Percentiles rank a stretch among this genome's conserved stretches.
phyloP scores from a whole-genome alignment of 2,888 invertebrate genomes.

The Agrochola circellaris region DNA sequence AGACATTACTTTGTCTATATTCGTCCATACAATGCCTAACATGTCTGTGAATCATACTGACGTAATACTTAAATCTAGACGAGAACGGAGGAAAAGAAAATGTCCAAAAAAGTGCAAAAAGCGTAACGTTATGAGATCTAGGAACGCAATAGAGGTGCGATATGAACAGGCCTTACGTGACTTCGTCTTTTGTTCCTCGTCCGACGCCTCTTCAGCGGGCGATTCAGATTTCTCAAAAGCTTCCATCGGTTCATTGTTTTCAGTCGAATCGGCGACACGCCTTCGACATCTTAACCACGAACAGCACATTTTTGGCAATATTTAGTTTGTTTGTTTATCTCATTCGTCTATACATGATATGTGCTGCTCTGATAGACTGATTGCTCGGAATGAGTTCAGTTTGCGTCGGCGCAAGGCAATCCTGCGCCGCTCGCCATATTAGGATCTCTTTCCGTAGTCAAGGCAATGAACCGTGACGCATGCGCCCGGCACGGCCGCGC shows the following conservation, averaged over 20 bases:
- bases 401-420: slow-evolving; percentile 88
- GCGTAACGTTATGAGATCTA: slow-evolving; percentile 69
- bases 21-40: slow-evolving; percentile 48
- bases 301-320: slow-evolving; percentile 84
- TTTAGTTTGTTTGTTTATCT: slow-evolving; percentile 69
- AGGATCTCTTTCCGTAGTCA: slow-evolving; percentile 88
- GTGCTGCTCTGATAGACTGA: slow-evolving; percentile 80
- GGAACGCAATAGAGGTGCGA: slow-evolving; percentile 70
- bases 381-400: slow-evolving; percentile 81
- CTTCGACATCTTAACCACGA: slow-evolving; percentile 87
- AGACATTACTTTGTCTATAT: slow-evolving; percentile 53
- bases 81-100: slow-evolving; percentile 51
- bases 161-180: slow-evolving; percentile 83
- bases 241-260: slow-evolving; percentile 75
- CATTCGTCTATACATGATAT: slow-evolving; percentile 69
- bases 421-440: slow-evolving; percentile 86
- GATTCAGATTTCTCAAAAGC: slow-evolving; percentile 79
- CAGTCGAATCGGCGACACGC: slow-evolving; percentile 83
- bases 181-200: slow-evolving; percentile 74
- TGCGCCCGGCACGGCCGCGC: slow-evolving; percentile 68
- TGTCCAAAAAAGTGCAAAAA: slow-evolving; percentile 76
- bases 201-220: slow-evolving; percentile 69
- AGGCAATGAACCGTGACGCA: slow-evolving; percentile 90
- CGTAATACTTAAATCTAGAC: slow-evolving; percentile 66
- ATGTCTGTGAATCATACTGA: slow-evolving; percentile 79